phyloP scores from a whole-genome alignment of 2,113 vertebrate species.

The Fregetta grallaria region DNA sequence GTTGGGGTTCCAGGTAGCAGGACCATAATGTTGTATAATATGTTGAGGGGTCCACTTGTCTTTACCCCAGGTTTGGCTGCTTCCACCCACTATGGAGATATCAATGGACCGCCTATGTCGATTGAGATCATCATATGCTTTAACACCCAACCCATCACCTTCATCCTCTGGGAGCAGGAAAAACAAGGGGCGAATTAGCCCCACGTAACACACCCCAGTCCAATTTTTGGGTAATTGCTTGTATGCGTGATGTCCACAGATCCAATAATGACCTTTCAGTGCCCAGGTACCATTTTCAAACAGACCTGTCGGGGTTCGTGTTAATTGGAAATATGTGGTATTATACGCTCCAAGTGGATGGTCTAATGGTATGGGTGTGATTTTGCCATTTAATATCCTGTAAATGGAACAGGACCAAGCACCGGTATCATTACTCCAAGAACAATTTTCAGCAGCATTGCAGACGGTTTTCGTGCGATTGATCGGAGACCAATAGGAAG shows the following conservation, averaged over 20 bases:
- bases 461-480: no score
- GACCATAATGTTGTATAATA: neutral
- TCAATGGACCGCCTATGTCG: neutral
- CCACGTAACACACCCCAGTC: neutral
- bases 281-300: no score
- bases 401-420: no score
- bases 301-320: no score
- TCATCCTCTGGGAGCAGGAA: neutral
- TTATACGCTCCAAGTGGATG: no score
- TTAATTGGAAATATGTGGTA: no score
- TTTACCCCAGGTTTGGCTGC: neutral
- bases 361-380: no score
- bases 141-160: neutral
- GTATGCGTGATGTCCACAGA: neutral
- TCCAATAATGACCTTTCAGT: neutral
- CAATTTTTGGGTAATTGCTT: neutral
- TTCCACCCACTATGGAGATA: neutral
- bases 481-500: no score
- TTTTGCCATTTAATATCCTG: no score
- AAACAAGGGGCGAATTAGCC: neutral
- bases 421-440: no score
- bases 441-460: no score
- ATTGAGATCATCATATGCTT: neutral
- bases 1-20: neutral
- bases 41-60: neutral